Evolutionary conservation across 2,888 invertebrate species (phyloP).

Genomic region (Drosophila flavopinicola): DNA sequence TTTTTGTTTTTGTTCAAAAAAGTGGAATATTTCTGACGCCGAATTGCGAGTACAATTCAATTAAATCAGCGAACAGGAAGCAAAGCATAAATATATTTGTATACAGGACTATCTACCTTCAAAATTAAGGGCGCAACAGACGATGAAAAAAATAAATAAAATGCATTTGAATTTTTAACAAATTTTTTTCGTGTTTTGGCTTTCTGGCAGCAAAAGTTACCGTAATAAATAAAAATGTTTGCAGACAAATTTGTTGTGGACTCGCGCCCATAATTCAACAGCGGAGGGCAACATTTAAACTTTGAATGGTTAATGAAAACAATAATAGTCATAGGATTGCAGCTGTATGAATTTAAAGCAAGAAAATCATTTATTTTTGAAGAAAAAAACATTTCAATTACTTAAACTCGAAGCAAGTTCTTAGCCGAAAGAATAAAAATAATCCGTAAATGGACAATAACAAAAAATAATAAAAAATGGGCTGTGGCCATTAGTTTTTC

Average conservation of each 20-base stretch:
- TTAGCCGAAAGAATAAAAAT: neutral
- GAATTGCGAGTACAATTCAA: conserved; percentile 68
- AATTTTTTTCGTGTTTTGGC: conserved; percentile 8
- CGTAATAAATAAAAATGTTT: conserved; percentile 66
- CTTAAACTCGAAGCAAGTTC: neutral
- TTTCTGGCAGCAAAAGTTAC: conserved; percentile 13
- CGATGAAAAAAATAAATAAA: conserved; percentile 17
- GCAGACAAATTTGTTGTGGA: conserved; percentile 30
- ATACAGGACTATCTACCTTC: conserved; percentile 14
- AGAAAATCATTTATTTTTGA: neutral
- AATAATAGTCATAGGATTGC: conserved; percentile 1
- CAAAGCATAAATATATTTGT: conserved; percentile 41
- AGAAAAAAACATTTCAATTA: neutral
- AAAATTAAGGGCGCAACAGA: conserved; percentile 9
- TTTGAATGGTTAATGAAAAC: conserved; percentile 19
- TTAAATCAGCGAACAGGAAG: conserved; percentile 48
- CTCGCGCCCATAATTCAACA: conserved; percentile 22
- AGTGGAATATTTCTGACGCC: conserved; percentile 58
- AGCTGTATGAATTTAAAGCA: conserved; percentile 10
- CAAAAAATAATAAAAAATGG: conserved; percentile 52
- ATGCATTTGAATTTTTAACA: conserved; percentile 58
- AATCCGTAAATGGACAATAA: conserved; percentile 1
- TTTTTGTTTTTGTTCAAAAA: conserved; percentile 78
- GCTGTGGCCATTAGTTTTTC: conserved; percentile 45
- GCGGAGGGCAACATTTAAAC: neutral